Evolutionary conservation across 37 sponge, comb jelly and placozoan species (phyloP).

Genomic region (Ianthella basta): DNA sequence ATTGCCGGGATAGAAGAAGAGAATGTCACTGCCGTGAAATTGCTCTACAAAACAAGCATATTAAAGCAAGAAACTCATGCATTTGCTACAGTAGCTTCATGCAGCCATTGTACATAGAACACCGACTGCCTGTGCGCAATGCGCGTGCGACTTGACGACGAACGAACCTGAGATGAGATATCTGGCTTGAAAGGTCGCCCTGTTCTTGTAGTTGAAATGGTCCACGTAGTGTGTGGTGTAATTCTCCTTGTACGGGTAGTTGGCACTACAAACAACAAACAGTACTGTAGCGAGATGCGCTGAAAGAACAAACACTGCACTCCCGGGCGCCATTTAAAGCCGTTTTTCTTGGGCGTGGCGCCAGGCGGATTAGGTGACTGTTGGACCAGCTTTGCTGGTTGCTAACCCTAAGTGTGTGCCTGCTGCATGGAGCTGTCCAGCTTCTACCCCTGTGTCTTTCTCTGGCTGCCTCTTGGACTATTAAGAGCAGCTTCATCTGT

Average conservation of each 20-base stretch:
- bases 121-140: too few species aligned
- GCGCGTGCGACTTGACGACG: too few species aligned
- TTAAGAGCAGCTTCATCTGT: slow-evolving; percentile 23
- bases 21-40: slow-evolving; percentile 48
- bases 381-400: too few species aligned
- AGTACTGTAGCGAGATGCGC: neutral
- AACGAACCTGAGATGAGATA: slow-evolving; percentile 54
- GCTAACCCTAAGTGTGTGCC: slow-evolving; percentile 13
- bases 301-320: neutral
- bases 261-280: neutral
- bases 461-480: slow-evolving; percentile 16
- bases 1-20: slow-evolving; percentile 85
- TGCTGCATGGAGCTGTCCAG: neutral
- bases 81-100: too few species aligned
- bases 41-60: too few species aligned
- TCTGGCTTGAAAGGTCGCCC: slow-evolving; percentile 35
- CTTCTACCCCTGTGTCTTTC: neutral
- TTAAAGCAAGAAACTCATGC: too few species aligned
- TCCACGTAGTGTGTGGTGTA: slow-evolving; percentile 54
- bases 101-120: too few species aligned
- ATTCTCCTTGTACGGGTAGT: slow-evolving; percentile 5
- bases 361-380: too few species aligned
- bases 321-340: too few species aligned
- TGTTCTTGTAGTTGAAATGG: slow-evolving; percentile 57
- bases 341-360: too few species aligned